Base-by-base conservation (phyloP, 2,113 vertebrate species). In the Eulacestoma nigropectus region DNA sequence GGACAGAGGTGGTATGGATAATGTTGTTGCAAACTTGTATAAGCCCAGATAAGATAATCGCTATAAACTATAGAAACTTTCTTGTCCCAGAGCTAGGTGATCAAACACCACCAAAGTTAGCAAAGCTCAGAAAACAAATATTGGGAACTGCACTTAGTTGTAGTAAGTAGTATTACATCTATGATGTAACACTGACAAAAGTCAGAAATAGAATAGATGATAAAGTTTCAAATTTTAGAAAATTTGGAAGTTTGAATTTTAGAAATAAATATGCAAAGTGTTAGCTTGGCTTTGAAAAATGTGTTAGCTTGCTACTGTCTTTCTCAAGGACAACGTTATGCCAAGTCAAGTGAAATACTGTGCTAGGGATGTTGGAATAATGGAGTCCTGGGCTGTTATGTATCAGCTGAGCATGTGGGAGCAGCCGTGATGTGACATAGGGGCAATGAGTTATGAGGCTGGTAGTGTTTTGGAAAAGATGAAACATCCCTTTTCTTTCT, bases 341-440 rank as follows among this genome's bases (percentile, higher is more conserved):
- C 41, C 25, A 62, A 32, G 23, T 49, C 55, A 86, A 75, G 63
- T 29, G n/a, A 64, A 84, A 73, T 39, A 26, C 10, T 50, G 26
- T 46, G 33, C 39, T 53, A 44, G 20, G 22, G 9, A 30, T 22
- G 11, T 7, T 65, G 33, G 10, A 79, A 72, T 76, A 65, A 60
- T 35, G 12, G 26, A 22, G 12, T 26, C 7, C 25, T 35, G 39
- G 22, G 16, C 35, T 68, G 27, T 27, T 59, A 17, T 33, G 17
- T 4, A n/a, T 77, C 57, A 64, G 67, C 63, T 75, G 70, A 0
- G 0, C 55, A 35, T 13, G 59, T 55, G 72, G 79, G 50, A 77
- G 12, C 57, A 74, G 55, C 42, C 0, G 0, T 49, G 42, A 55
- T 2, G 7, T 35, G 44, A 60, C 27, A 33, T 1, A 4, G 18